Base-by-base conservation (phyloP, 1,140 invertebrate species). In the Orchesella cincta region DNA sequence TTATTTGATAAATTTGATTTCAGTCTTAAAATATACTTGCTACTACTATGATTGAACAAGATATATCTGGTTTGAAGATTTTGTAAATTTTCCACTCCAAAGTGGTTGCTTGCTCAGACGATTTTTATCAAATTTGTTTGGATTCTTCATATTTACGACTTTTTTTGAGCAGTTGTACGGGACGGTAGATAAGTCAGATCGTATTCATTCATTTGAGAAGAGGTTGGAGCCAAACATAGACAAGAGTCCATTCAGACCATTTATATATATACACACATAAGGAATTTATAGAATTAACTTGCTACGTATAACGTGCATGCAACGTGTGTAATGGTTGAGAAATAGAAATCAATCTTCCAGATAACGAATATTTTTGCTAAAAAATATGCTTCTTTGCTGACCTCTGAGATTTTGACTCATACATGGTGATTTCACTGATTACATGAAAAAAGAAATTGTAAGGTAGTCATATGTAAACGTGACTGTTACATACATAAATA, bases 301-400 rank as follows among this genome's bases (percentile, higher is more conserved):
- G 8, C 8, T 46, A 20, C 39, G 39, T 46, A 46, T 46, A 46
- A 46, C 8, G 39, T 46, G 39, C 8, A 46, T n/a, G n/a, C n/a
- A n/a, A n/a, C n/a, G n/a, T n/a, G n/a, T n/a, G n/a, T n/a, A n/a
- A n/a, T n/a, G n/a, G 39, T n/a, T n/a, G n/a, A n/a, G n/a, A n/a
- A 8, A 31, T 26, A 67, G 62, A 67, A 67, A 67, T 67, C 62
- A 67, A 31, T 67, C n/a, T 16, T 31, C 14, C 26, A 31, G 62
- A 67, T 67, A 57, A 57, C 23, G 52, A 18, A 57, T 57, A 18
- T 57, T 67, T 67, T 67, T 67, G 62, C 62, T 33, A 67, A 67
- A 67, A 67, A 33, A 46, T 8, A 46, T 46, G 39, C 20, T 8
- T 46, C 39, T 46, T 8, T 46, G 39, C 33, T 67, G 62, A 67